Percentiles rank a stretch among this genome's conserved stretches.
These are phyloP conservation scores for Steatocranus sp. DNA, from an alignment of 2,797 vertebrate genomes.

Conservation along the genomic window DNA sequence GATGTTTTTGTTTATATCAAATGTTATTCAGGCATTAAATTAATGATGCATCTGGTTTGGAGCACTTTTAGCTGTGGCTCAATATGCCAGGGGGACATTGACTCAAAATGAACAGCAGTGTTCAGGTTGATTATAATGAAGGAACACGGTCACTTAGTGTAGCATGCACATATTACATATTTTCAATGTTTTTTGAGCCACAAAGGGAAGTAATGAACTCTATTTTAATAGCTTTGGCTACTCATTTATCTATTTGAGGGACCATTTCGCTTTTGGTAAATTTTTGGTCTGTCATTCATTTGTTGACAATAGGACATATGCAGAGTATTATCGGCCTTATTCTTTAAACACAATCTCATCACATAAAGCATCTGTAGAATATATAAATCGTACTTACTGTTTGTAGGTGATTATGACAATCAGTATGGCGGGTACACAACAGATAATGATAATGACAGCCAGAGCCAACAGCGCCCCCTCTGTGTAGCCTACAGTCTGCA, in stretches of 20 bases:
- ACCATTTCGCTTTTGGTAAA: neutral
- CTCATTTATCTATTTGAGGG: neutral
- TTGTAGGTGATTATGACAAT: conserved; percentile 95
- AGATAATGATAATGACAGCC: conserved; percentile 94
- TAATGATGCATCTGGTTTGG: neutral
- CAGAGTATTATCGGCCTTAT: neutral
- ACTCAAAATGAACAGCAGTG: neutral
- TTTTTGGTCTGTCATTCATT: neutral
- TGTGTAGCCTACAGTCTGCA: conserved; percentile 89
- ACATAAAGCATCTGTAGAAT: neutral
- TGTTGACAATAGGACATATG: neutral
- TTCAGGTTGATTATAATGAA: neutral
- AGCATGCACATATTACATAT: neutral
- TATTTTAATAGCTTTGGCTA: neutral
- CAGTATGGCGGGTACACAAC: conserved; percentile 93
- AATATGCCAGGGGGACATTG: neutral
- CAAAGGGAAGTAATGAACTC: neutral
- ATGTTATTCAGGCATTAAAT: neutral
- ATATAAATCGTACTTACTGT: conserved; percentile 77
- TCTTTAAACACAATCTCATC: neutral
- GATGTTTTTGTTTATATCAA: neutral
- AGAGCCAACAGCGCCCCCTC: conserved; percentile 93
- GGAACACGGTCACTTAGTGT: neutral
- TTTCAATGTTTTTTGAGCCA: neutral
- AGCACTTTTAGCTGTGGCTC: neutral